These are phyloP conservation scores for Pseudorasbora parva DNA, from an alignment of 2,113 vertebrate species.

Conservation along the genomic window DNA sequence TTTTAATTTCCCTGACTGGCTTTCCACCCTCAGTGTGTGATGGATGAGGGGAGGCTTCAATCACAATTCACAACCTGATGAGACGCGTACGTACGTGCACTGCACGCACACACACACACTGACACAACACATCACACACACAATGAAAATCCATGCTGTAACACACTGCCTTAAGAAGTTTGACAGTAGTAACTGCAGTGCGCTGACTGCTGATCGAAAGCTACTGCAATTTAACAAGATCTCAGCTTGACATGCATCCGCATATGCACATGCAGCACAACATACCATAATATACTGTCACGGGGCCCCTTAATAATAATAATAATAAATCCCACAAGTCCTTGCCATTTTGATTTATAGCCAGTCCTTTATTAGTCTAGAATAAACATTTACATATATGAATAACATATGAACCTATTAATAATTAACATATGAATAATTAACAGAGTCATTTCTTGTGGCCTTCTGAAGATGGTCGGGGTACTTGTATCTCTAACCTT, in stretches of 20 bases:
- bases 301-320: slow-evolving; percentile 55
- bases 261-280: slow-evolving; percentile 27
- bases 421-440: slow-evolving; percentile 63
- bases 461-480: neutral
- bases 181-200: slow-evolving; percentile 19
- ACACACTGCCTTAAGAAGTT: slow-evolving; percentile 42
- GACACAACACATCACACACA: slow-evolving; percentile 26
- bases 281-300: slow-evolving; percentile 37
- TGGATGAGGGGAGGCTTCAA: slow-evolving; percentile 20
- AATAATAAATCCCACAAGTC: slow-evolving; percentile 55
- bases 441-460: slow-evolving; percentile 65
- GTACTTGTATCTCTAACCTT: slow-evolving; percentile 9
- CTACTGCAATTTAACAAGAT: slow-evolving; percentile 1
- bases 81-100: no score
- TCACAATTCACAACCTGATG: slow-evolving; percentile 39
- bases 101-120: no score
- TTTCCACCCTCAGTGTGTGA: slow-evolving; percentile 34
- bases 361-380: slow-evolving; percentile 48
- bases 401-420: slow-evolving; percentile 41
- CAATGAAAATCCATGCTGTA: slow-evolving; percentile 39
- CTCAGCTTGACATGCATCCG: neutral
- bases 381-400: slow-evolving; percentile 72
- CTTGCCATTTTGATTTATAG: slow-evolving; percentile 61
- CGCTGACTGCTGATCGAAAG: slow-evolving; percentile 39
- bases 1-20: slow-evolving; percentile 46